These are phyloP conservation scores for Clarias magur DNA, from an alignment of 2,113 vertebrate genomes.

Conservation along the genomic window DNA sequence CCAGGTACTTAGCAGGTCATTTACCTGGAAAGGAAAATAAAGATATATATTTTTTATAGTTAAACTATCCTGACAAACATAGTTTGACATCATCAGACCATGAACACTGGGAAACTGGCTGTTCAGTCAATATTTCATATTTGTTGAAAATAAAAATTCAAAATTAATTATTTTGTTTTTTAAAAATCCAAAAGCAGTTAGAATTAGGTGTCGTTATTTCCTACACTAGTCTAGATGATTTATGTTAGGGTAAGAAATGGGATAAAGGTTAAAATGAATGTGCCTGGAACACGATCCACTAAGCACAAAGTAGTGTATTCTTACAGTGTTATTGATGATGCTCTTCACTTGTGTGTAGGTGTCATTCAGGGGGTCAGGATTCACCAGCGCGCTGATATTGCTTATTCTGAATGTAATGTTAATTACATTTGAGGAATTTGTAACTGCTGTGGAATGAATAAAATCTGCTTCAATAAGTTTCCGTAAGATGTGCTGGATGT, in stretches of 20 bases:
- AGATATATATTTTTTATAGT: background rate
- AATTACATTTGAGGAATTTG: background rate
- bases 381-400: background rate
- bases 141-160: no score
- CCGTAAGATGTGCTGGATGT: no score
- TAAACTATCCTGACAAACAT: background rate
- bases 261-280: background rate
- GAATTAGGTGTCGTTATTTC: background rate
- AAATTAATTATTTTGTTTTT: background rate
- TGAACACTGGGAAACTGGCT: background rate
- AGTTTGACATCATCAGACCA: background rate
- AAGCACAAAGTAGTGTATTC: background rate
- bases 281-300: background rate
- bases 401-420: background rate
- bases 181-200: background rate
- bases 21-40: constrained; percentile 11
- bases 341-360: background rate
- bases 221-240: background rate
- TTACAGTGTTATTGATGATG: background rate
- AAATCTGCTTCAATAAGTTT: no score
- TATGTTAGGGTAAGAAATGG: background rate
- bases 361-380: background rate
- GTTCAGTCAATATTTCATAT: background rate
- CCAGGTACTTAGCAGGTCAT: constrained; percentile 12
- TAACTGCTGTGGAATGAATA: background rate